These are phyloP conservation scores for Gallirallus australis DNA, from an alignment of 2,797 vertebrate species.

Conservation along the genomic window DNA sequence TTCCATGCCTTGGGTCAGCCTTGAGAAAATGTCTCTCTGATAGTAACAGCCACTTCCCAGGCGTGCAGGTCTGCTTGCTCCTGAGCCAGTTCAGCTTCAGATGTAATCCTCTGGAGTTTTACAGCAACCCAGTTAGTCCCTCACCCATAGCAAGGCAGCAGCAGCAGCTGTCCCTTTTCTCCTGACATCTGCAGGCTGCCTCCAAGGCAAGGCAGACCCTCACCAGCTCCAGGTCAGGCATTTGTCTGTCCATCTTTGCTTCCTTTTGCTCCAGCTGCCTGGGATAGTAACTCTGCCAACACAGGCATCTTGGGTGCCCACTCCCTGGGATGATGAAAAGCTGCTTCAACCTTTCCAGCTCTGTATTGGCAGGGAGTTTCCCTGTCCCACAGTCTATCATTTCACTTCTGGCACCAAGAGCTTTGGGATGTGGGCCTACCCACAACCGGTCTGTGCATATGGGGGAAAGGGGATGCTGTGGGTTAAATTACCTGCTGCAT, in stretches of 20 bases:
- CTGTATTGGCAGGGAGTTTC: background rate
- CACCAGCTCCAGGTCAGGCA: background rate
- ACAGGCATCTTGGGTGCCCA: background rate
- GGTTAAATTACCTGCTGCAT: slow-evolving; percentile 2
- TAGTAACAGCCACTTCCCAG: background rate
- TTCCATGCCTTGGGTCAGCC: slow-evolving; percentile 24
- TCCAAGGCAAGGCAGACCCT: background rate
- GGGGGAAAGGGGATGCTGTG: background rate
- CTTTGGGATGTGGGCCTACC: background rate
- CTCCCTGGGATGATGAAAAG: background rate
- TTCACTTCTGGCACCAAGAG: background rate
- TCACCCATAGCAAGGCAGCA: background rate
- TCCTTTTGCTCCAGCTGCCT: background rate
- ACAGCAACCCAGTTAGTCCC: background rate
- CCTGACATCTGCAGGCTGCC: background rate
- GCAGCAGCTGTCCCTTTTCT: background rate
- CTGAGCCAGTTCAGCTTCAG: background rate
- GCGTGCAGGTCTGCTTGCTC: background rate
- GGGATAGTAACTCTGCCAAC: background rate
- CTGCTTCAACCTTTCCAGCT: background rate
- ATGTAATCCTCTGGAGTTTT: background rate
- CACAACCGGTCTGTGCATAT: fast-evolving
- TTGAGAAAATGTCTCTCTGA: slow-evolving; percentile 13
- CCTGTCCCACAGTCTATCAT: background rate
- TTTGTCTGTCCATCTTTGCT: background rate